phyloP scores from a whole-genome alignment of 1,140 invertebrate genomes.

The Samia ricini region DNA sequence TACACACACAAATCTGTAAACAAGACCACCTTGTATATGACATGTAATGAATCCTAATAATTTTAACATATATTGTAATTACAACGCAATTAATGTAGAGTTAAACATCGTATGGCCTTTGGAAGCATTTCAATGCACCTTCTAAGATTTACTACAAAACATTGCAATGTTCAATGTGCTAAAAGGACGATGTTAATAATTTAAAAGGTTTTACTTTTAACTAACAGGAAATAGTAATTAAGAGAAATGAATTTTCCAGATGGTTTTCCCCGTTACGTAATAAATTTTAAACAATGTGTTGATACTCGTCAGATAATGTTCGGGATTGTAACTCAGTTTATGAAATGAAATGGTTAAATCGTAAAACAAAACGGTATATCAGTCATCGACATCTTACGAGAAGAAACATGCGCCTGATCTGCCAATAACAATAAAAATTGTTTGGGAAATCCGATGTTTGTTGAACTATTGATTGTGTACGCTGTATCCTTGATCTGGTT shows the following conservation, averaged over 20 bases:
- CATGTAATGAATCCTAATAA: too few relatives aligned
- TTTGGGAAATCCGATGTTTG: conserved; percentile 29
- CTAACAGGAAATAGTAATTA: not conserved
- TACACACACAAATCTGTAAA: too few relatives aligned
- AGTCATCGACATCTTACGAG: conserved; percentile 21
- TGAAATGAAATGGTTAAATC: conserved; percentile 2
- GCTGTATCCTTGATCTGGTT: conserved; percentile 38
- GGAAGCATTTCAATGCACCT: too few relatives aligned
- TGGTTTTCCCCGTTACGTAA: not conserved
- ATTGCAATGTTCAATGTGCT: too few relatives aligned
- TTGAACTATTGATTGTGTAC: conserved; percentile 4
- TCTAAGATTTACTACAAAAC: too few relatives aligned
- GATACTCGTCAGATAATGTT: not conserved
- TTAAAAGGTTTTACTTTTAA: too few relatives aligned
- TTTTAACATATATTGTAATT: too few relatives aligned
- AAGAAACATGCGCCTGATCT: conserved; percentile 13
- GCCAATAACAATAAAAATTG: conserved; percentile 40
- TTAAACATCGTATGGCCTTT: too few relatives aligned
- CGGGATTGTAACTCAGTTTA: not conserved
- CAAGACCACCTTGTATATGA: too few relatives aligned
- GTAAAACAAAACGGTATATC: conserved; percentile 10
- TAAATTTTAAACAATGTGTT: not conserved
- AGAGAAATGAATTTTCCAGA: not conserved
- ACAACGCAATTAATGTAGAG: too few relatives aligned
- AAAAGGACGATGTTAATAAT: too few relatives aligned